Evolutionary conservation across 2,113 vertebrate species (phyloP), one percentile per base, ranked within the genome.

Genomic region (Connochaetes taurinus): DNA sequence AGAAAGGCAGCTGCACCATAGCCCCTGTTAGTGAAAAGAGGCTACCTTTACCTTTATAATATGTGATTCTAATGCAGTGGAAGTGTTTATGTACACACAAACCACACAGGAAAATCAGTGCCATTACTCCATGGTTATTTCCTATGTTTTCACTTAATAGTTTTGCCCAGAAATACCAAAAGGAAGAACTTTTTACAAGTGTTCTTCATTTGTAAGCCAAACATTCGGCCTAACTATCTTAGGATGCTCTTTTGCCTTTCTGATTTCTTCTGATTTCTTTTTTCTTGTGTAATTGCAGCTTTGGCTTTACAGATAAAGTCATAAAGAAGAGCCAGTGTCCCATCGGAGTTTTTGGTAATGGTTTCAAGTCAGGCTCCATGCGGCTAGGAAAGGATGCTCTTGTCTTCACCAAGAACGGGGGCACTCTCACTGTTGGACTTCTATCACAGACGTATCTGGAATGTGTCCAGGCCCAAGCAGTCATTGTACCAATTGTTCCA

Each of bases 351-450:
- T 99, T 99, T 40, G 99, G 99, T 23, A 99, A 99, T 53, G 99
- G 99, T 58, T 99, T 99, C 98, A 99, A 99, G 98, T 99, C 99
- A 2, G 99, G 99, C 78, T 99, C 99, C 87, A 99, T 99, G 99
- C 98, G 98, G 0, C 98, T 99, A 84, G 99, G 99, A 83, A 99
- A 99, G 15, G 99, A 99, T 1, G 99, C 98, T 31, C 98, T 99
- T 71, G 99, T 99, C 98, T 99, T 99, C 98, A 99, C 99, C 92
- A 99, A 99, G 98, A 99, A 99, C 4, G 99, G 99, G 2, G 98
- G 98, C 94, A 99, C 99, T 95, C 98, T 99, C 96, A 98, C 98
- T 0, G 98, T 99, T 84, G 99, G 99, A 31, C 98, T 99, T 97
- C 97, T 99, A 12, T 99, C 99, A 71, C 99, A 99, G 98, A 99